Evolutionary conservation across 1,140 invertebrate genomes (phyloP).

Genomic region (Pseudomyrmex concolor): DNA sequence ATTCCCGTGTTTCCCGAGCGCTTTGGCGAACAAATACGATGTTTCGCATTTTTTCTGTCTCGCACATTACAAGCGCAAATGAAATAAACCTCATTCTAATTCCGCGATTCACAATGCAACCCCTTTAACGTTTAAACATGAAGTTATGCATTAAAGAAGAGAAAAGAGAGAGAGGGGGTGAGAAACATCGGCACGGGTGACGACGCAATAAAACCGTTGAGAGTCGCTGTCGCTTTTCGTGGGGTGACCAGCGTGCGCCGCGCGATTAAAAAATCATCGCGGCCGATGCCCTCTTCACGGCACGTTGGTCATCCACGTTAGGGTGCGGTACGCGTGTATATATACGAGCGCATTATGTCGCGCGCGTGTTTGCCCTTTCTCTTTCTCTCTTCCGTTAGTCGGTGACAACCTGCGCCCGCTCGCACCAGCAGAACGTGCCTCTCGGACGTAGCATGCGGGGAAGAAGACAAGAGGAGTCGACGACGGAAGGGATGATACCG

Average conservation of each 20-base stretch:
- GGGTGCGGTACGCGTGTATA: constrained; percentile 64
- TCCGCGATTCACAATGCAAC: not conserved
- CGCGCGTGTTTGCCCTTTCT: constrained; percentile 33
- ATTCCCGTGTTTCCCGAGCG: too few species aligned
- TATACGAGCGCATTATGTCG: constrained; percentile 65
- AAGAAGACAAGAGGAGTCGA: constrained; percentile 1
- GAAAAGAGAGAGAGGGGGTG: not conserved
- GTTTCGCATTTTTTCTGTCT: not conserved
- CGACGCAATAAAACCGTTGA: constrained; percentile 51
- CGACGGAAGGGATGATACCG: constrained; percentile 32
- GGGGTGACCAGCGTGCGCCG: constrained; percentile 63
- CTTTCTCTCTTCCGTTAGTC: constrained; percentile 70
- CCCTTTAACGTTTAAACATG: not conserved
- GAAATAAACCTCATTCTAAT: constrained; percentile 19
- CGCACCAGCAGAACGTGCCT: constrained; percentile 59
- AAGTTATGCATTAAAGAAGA: not conserved
- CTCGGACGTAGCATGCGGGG: constrained; percentile 37
- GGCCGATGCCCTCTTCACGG: constrained; percentile 73
- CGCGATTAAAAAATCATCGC: constrained; percentile 74
- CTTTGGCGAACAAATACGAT: too few species aligned
- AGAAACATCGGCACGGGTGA: not conserved
- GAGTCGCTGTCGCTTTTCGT: constrained; percentile 61
- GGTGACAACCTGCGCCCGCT: constrained; percentile 57
- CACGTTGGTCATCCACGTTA: constrained; percentile 67
- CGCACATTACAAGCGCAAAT: not conserved